phyloP scores from a whole-genome alignment of 2,113 vertebrate genomes.

The Oriolus oriolus region DNA sequence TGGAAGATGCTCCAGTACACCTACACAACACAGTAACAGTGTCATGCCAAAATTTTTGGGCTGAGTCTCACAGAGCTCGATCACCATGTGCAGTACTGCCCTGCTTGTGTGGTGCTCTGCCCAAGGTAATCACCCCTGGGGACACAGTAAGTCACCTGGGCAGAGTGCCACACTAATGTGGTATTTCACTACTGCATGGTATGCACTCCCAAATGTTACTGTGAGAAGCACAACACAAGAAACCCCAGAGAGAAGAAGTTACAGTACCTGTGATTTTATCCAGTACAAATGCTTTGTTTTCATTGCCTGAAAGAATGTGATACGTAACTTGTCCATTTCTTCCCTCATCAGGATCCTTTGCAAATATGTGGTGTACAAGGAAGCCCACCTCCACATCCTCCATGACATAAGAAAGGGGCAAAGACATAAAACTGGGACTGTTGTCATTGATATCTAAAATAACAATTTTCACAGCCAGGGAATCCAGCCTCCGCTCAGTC shows the following conservation, averaged over 20 bases:
- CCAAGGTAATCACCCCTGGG: neutral
- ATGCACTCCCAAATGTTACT: neutral
- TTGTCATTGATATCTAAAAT: constrained; percentile 90
- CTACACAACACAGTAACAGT: neutral
- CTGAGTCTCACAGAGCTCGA: neutral
- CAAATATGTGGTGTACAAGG: constrained; percentile 76
- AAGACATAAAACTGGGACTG: constrained; percentile 79
- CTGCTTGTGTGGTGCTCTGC: neutral
- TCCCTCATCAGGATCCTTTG: constrained; percentile 83
- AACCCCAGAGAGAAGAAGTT: neutral
- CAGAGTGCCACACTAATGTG: neutral
- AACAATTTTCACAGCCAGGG: constrained; percentile 77
- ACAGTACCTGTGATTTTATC: constrained; percentile 83
- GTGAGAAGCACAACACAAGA: neutral
- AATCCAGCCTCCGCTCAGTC: constrained; percentile 65
- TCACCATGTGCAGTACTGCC: rapidly evolving
- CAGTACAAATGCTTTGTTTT: constrained; percentile 74
- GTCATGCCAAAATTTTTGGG: neutral
- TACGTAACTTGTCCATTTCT: constrained; percentile 80
- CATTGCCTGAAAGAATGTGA: constrained; percentile 79
- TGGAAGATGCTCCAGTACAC: neutral
- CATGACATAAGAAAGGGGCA: constrained; percentile 50
- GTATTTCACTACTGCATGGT: neutral
- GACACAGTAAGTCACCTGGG: neutral
- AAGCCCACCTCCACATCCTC: constrained; percentile 81